Base-by-base conservation (phyloP, 2,113 vertebrate genomes). In the Tympanuchus pallidicinctus region DNA sequence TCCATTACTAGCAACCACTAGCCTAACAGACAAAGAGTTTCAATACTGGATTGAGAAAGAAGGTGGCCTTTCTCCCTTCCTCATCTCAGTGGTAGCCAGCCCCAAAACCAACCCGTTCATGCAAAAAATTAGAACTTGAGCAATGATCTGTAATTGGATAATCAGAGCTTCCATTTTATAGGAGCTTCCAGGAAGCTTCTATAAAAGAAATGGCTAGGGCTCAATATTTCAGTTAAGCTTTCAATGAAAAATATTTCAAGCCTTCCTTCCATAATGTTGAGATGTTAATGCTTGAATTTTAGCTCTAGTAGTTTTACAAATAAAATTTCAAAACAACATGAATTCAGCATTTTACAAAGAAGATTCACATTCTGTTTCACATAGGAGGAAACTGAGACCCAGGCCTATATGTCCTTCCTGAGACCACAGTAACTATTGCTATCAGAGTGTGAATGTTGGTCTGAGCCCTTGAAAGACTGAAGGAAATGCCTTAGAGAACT, bases 391-490 rank as follows among this genome's bases (percentile, higher is more conserved):
- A 59, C 5, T 19, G 69, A 84, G 65, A 75, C 2, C 6, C 24
- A 32, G 21, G 61, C 6, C 13, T 72, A 27, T 64, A 0, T 36
- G 27, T 34, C 10, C 72, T 92, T 69, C n/a, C 36, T 69, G 24
- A 42, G 40, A 12, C 43, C 52, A 4, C 28, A 57, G 25, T 21
- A 45, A 69, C 50, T 52, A 69, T 13, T 27, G 22, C 4, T 86
- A 75, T 60, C 6, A n/a, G 38, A 61, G 6, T 22, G 10, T 83
- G 80, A 92, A 86, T 81, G 90, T n/a, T 90, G 77, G 92, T 72
- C 20, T 47, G 20, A 67, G 6, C 27, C n/a, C 59, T 83, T 78
- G 54, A 67, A 93, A 93, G 70, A 75, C 16, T 40, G 32, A 81
- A 78, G 38, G 5, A 78, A 89, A 75, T 57, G 2, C 60, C 38